Conservation (phyloP, 2,797 vertebrate species). For the Chrosomus eos region DNA sequence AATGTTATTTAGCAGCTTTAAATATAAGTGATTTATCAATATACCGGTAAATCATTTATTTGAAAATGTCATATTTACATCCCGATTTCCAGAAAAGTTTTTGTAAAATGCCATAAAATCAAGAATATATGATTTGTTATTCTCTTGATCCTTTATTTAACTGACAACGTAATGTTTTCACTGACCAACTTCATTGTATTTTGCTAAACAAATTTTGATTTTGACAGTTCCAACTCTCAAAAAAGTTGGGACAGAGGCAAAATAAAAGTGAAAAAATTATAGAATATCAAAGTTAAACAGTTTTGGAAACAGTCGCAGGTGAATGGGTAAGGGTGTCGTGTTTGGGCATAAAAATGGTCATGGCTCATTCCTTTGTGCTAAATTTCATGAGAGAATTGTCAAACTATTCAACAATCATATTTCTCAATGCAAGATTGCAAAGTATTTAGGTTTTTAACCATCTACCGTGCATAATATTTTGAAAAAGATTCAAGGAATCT, state of each 20-base stretch:
- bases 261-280: not conserved
- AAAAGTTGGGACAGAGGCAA: not conserved
- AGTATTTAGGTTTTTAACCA: not conserved
- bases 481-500: not conserved
- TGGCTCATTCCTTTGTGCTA: not conserved
- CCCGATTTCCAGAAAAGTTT: not conserved
- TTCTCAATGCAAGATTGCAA: not conserved
- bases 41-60: not conserved
- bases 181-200: not conserved
- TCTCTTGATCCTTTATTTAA: not conserved
- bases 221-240: not conserved
- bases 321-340: not conserved
- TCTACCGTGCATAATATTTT: not conserved
- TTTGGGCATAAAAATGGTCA: not conserved
- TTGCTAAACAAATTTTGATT: not conserved
- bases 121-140: not conserved
- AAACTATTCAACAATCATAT: not conserved
- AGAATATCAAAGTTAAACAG: not conserved
- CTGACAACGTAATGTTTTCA: not conserved
- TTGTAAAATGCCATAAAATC: not conserved
- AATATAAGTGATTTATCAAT: not conserved
- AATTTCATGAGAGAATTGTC: not conserved
- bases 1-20: not conserved
- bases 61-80: not conserved
- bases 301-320: not conserved